Percentiles rank a stretch among this genome's conserved stretches.
Evolutionary conservation across 2,888 invertebrate species (phyloP).

Genomic region (Coleophora deauratella): DNA sequence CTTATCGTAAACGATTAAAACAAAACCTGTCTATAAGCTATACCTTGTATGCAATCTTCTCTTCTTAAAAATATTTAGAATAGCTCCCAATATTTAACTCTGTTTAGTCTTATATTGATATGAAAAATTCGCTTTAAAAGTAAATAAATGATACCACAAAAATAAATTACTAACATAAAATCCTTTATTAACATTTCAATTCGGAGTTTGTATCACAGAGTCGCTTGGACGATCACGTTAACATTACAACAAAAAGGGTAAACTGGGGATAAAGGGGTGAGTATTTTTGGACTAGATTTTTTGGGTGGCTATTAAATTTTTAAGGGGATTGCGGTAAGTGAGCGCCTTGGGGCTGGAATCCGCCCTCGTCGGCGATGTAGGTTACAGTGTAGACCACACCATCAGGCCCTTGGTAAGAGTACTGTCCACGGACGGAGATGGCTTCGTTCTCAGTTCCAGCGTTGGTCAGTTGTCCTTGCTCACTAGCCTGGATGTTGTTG

Average conservation of each 20-base stretch:
- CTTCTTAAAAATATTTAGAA: too few relatives aligned
- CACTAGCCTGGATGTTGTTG: constrained; percentile 41
- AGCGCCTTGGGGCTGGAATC: constrained; percentile 60
- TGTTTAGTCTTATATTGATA: too few relatives aligned
- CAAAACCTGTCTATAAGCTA: too few relatives aligned
- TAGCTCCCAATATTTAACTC: too few relatives aligned
- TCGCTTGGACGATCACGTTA: constrained; percentile 29
- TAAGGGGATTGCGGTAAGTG: constrained; percentile 33
- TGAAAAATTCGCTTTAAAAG: too few relatives aligned
- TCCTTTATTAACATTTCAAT: constrained; percentile 42
- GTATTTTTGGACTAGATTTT: constrained; percentile 45
- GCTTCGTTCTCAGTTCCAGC: constrained; percentile 56
- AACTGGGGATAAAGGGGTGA: constrained; percentile 24
- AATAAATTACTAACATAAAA: constrained; percentile 29
- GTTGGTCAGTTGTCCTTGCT: constrained; percentile 50
- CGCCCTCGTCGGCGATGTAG: constrained; percentile 69
- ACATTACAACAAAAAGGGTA: constrained; percentile 2
- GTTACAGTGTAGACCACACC: constrained; percentile 55
- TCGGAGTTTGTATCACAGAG: constrained; percentile 60
- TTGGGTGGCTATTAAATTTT: constrained; percentile 3
- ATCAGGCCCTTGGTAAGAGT: constrained; percentile 56
- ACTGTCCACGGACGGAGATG: constrained; percentile 60
- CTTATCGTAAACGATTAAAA: too few relatives aligned
- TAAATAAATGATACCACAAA: too few relatives aligned
- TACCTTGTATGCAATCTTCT: too few relatives aligned